Evolutionary conservation across 2,888 invertebrate species (phyloP).

Genomic region (Drosophila borealis): DNA sequence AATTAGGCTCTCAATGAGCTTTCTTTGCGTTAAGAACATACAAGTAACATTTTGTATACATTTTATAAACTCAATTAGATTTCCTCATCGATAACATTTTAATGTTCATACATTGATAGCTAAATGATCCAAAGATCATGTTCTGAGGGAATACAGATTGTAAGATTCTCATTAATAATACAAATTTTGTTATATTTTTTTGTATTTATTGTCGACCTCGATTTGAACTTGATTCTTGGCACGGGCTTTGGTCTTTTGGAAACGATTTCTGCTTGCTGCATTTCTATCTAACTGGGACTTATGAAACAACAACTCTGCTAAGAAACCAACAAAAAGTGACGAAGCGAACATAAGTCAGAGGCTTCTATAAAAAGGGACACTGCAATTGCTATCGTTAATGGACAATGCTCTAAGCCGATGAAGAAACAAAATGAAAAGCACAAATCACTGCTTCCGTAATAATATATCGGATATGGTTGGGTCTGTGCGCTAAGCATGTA

Average conservation of each 20-base stretch:
- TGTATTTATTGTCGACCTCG: not conserved
- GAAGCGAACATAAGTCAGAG: not conserved
- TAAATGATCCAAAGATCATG: not conserved
- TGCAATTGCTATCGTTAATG: slow-evolving; percentile 4
- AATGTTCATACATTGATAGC: not conserved
- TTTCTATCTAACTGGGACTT: slow-evolving; percentile 3
- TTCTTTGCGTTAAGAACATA: no score
- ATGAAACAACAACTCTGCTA: not conserved
- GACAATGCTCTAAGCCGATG: slow-evolving; percentile 7
- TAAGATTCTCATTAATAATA: not conserved
- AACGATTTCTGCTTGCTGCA: not conserved
- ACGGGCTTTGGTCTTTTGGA: not conserved
- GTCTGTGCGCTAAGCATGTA: slow-evolving; percentile 24
- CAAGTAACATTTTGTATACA: no score
- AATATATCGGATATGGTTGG: slow-evolving; percentile 29
- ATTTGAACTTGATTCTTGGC: slow-evolving; percentile 5
- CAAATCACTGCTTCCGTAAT: slow-evolving; percentile 67
- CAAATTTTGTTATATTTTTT: not conserved
- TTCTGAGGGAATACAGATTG: not conserved
- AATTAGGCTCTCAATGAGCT: no score
- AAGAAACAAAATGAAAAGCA: slow-evolving; percentile 42
- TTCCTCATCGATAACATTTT: not conserved
- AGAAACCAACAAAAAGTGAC: not conserved
- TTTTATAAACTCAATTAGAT: not conserved
- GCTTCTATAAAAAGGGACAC: not conserved